Conservation (phyloP, 64 coral and sea anemone species). For the Porites australiensis region DNA sequence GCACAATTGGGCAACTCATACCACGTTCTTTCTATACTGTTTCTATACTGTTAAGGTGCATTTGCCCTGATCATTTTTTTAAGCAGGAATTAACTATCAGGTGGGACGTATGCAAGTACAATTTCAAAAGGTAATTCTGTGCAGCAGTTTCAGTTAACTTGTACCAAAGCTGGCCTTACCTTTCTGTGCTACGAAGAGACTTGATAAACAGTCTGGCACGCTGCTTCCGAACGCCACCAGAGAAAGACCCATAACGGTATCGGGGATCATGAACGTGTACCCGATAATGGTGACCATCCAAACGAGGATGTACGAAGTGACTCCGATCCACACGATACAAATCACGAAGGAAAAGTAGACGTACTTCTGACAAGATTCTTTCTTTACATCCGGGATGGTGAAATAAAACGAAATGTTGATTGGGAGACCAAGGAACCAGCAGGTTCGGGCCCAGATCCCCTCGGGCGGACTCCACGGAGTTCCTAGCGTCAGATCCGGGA, state of each 20-base stretch:
- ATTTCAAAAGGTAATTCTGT: not conserved
- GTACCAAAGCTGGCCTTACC: constrained; percentile 17
- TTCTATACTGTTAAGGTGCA: too few species aligned
- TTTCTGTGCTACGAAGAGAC: constrained; percentile 81
- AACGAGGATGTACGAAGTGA: constrained; percentile 84
- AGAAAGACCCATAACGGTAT: constrained; percentile 80
- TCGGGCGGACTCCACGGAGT: constrained; percentile 77
- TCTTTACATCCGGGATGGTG: constrained; percentile 97
- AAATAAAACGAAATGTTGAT: constrained; percentile 78
- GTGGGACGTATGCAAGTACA: too few species aligned
- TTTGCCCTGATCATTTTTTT: too few species aligned
- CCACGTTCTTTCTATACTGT: too few species aligned
- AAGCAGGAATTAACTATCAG: too few species aligned
- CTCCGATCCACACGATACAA: constrained; percentile 86
- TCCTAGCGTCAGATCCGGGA: constrained; percentile 91
- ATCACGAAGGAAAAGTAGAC: constrained; percentile 84
- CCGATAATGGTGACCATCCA: constrained; percentile 91
- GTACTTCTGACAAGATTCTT: constrained; percentile 82
- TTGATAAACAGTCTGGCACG: constrained; percentile 85
- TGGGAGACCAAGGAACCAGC: constrained; percentile 87
- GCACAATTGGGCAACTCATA: too few species aligned
- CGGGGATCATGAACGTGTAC: constrained; percentile 80
- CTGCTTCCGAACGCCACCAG: constrained; percentile 87
- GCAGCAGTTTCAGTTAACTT: not conserved
- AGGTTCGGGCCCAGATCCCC: constrained; percentile 66